These are phyloP conservation scores for Cephus cinctus DNA, from an alignment of 1,140 invertebrate species.

Conservation along the genomic window DNA sequence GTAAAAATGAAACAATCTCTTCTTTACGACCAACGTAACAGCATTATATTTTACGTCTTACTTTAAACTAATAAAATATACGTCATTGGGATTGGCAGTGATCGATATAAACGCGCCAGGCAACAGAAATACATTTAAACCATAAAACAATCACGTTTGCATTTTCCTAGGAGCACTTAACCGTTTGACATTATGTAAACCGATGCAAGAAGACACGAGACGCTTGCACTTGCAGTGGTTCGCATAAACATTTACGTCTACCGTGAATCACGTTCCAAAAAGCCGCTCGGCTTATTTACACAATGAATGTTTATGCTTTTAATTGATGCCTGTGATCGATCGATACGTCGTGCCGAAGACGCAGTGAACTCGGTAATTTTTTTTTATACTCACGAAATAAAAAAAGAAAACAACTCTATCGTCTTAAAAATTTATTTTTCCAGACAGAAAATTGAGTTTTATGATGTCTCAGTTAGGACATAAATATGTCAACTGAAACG, in stretches of 20 bases:
- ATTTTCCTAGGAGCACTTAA: constrained; percentile 7
- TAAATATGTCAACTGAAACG: too few species aligned
- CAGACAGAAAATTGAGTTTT: too few species aligned
- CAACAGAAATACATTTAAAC: not conserved
- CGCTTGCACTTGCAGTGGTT: not conserved
- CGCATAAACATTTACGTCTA: constrained; percentile 10
- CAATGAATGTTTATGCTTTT: too few species aligned
- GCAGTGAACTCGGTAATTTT: too few species aligned
- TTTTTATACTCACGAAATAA: too few species aligned
- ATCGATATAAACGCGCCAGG: not conserved
- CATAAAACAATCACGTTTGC: not conserved
- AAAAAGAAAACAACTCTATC: too few species aligned
- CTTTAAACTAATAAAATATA: not conserved
- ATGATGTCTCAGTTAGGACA: too few species aligned
- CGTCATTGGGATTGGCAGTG: not conserved
- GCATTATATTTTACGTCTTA: not conserved
- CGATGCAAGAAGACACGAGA: not conserved
- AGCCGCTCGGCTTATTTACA: too few species aligned
- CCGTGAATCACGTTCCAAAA: not conserved
- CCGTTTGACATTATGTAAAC: not conserved
- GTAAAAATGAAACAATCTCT: not conserved
- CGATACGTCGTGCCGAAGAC: too few species aligned
- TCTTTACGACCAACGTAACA: not conserved
- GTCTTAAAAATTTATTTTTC: too few species aligned
- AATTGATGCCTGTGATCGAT: too few species aligned